Evolutionary conservation across 2,888 invertebrate species (phyloP), one percentile per base, ranked within the genome.

Genomic region (Ashinkailepas kermadecensis): DNA sequence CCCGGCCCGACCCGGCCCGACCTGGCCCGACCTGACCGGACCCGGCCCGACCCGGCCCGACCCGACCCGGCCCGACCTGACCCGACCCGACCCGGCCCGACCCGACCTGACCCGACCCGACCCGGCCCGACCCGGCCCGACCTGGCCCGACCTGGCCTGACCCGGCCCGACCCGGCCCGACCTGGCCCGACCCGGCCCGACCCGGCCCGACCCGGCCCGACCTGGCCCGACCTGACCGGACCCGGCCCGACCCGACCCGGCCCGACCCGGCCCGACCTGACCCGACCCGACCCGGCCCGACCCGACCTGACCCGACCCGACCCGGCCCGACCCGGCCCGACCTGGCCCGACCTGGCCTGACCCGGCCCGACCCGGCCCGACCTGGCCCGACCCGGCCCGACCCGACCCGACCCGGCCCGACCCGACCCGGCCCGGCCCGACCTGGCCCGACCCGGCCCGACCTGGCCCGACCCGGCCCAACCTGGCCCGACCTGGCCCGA

Each of bases 361-460:
- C 80, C 56, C 80, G 54, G 56, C 54, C 80, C 80, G 80, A 23
- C 80, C 57, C 80, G 56, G 21, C 80, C 56, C 80, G 54, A 80
- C 54, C 80, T 23, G 80, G 56, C 80, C 57, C 80, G 56, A 80
- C 80, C 56, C 80, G 54, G 21, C 12, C 80, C 80, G 80, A 80
- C 80, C 57, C 80, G 56, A 80, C 80, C 56, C 80, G 54, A 80
- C 54, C 80, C 80, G 80, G 56, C 25, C 57, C 80, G 56, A 23
- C 80, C 56, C 80, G 54, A 12, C 80, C 80, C 80, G 80, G 56
- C 80, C 57, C 80, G 56, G 21, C 80, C 56, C 80, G 54, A 80
- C 54, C 80, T 56, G 80, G 56, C 80, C 57, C 80, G 56, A 80
- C 80, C 56, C 80, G 54, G 56, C 54, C 80, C 80, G 80, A 80